Percentiles rank a stretch among this genome's conserved stretches.
Conservation (phyloP, 1,140 invertebrate genomes). For the Drosophila pallidifrons region DNA sequence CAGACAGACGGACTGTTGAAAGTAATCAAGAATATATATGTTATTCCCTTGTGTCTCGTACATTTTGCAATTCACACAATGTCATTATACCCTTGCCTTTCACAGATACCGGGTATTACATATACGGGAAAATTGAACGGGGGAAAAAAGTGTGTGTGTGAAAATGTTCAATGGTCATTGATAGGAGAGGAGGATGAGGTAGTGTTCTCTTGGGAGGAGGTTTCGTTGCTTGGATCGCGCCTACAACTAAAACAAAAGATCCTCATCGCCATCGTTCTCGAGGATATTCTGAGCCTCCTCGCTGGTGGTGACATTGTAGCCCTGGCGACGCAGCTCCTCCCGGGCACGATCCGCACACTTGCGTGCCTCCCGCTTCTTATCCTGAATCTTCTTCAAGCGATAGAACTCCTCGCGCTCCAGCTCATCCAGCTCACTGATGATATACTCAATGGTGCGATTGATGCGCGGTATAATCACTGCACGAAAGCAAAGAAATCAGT, state of each 20-base stretch:
- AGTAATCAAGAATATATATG: too few relatives aligned
- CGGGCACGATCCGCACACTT: conserved; percentile 87
- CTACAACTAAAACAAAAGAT: conserved; percentile 98
- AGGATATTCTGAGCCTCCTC: conserved; percentile 90
- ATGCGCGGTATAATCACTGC: conserved; percentile 99
- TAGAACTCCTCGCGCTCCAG: conserved; percentile 99
- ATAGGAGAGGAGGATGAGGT: conserved; percentile 48
- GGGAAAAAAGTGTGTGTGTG: not conserved
- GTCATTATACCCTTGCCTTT: too few relatives aligned
- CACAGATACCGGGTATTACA: too few relatives aligned
- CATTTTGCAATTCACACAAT: too few relatives aligned
- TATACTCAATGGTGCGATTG: conserved; percentile 98
- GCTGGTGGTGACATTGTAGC: conserved; percentile 81
- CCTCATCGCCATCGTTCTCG: conserved; percentile 95
- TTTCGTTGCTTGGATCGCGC: not conserved
- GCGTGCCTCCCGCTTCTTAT: conserved; percentile 88
- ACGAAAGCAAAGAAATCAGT: conserved; percentile 54
- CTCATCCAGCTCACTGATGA: conserved; percentile 99
- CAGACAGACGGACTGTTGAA: too few relatives aligned
- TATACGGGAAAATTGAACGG: not conserved
- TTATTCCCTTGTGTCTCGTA: too few relatives aligned
- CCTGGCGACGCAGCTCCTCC: conserved; percentile 86
- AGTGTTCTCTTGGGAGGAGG: conserved; percentile 22
- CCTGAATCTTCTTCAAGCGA: conserved; percentile 92
- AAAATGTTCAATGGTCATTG: not conserved